Conservation (phyloP, 2,113 vertebrate species). For the Anhinga rufa region DNA sequence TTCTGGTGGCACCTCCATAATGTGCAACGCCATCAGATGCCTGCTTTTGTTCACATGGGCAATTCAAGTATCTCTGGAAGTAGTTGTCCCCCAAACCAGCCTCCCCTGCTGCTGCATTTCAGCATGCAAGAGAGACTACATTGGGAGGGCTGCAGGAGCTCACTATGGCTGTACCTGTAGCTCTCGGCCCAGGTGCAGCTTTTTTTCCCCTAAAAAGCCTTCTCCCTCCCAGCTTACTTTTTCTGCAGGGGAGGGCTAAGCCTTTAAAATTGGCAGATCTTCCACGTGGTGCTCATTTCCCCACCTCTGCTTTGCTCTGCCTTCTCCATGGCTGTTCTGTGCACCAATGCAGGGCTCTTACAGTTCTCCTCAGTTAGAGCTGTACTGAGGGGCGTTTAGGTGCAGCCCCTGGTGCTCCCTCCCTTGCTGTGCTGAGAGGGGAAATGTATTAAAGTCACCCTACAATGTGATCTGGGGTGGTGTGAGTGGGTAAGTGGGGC, state of each 20-base stretch:
- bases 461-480: background rate
- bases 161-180: background rate
- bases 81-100: background rate
- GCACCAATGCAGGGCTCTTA: background rate
- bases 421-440: background rate
- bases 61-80: background rate
- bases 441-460: background rate
- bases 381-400: background rate
- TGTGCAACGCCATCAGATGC: too few species aligned
- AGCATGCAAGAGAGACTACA: accelerated
- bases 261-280: background rate
- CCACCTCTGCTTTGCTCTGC: background rate
- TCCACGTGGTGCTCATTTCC: background rate
- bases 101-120: background rate
- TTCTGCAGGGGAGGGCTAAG: background rate
- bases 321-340: background rate
- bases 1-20: background rate
- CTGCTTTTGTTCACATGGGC: background rate
- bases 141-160: background rate
- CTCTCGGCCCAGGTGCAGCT: background rate
- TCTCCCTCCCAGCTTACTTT: background rate
- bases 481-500: background rate
- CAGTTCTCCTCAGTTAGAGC: background rate
- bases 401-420: background rate
- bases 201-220: background rate